Conservation (phyloP, 2,888 invertebrate genomes). For the Slavum lentiscoides region DNA sequence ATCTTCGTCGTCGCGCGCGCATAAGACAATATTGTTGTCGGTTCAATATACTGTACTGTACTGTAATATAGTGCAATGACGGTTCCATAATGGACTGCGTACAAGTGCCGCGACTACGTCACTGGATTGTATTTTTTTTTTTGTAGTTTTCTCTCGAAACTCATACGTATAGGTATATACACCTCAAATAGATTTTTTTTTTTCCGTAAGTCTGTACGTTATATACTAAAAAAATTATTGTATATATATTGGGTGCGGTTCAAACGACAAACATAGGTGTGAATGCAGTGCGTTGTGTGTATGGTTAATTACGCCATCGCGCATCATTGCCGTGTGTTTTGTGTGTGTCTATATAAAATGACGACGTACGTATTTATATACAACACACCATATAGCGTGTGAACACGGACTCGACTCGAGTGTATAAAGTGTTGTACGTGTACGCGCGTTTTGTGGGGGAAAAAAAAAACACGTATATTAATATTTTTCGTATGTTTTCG, state of each 20-base stretch:
- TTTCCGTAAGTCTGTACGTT: constrained; percentile 16
- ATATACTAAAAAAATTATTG: constrained; percentile 39
- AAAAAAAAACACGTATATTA: neutral
- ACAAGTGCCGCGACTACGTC: constrained; percentile 1
- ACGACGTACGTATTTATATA: neutral
- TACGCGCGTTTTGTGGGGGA: constrained; percentile 23
- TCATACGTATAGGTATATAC: neutral
- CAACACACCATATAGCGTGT: constrained; percentile 18
- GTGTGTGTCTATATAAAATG: neutral
- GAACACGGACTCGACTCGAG: constrained; percentile 16
- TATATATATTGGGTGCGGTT: constrained; percentile 33
- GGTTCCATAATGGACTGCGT: no score
- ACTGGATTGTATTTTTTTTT: neutral
- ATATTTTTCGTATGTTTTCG: neutral
- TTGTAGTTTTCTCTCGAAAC: constrained; percentile 35
- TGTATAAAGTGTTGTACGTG: constrained; percentile 21
- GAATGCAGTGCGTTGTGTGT: constrained; percentile 11
- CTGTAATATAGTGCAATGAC: no score
- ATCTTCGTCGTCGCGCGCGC: neutral
- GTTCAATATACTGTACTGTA: no score
- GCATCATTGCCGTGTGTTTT: neutral
- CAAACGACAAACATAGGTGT: constrained; percentile 47
- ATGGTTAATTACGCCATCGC: constrained; percentile 48
- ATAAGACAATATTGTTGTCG: neutral
- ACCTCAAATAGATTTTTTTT: constrained; percentile 20